phyloP scores from a whole-genome alignment of 2,113 vertebrate species.

The Symphodus melops region DNA sequence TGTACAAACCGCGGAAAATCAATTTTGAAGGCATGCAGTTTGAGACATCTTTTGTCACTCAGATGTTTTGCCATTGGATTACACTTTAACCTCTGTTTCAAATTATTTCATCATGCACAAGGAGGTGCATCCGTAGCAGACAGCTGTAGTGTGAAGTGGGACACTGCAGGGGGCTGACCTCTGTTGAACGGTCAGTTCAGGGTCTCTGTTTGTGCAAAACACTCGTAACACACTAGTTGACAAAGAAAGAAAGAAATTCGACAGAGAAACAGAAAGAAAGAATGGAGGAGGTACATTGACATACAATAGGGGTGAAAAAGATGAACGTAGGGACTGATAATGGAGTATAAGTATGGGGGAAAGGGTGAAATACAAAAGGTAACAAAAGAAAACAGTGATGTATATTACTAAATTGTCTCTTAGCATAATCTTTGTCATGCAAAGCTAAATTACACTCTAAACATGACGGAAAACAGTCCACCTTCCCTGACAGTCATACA shows the following conservation, averaged over 20 bases:
- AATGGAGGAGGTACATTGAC: not conserved
- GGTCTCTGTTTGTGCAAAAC: conserved; percentile 26
- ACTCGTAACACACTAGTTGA: conserved; percentile 14
- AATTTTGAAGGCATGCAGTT: conserved; percentile 18
- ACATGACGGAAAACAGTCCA: conserved; percentile 11
- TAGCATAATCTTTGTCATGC: not conserved
- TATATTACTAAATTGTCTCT: not conserved
- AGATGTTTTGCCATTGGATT: conserved; percentile 1
- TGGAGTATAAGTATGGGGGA: not conserved
- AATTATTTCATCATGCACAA: conserved; percentile 21
- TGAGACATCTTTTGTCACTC: conserved; percentile 16
- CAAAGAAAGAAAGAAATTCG: conserved; percentile 24
- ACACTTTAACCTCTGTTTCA: conserved; percentile 2
- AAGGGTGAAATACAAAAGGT: not conserved
- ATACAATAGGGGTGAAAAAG: not conserved
- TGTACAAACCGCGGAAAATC: conserved; percentile 37
- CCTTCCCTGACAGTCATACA: conserved; percentile 28
- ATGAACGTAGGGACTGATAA: not conserved
- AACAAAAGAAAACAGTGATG: not conserved
- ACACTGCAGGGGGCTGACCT: conserved; percentile 23
- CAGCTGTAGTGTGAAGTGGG: conserved; percentile 39
- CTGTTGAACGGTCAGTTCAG: conserved; percentile 27
- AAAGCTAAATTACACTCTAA: not conserved
- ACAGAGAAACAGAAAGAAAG: not conserved
- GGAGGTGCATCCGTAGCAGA: conserved; percentile 6